Conservation (phyloP, 1,140 invertebrate species). For the Aphaenogaster ashmeadi region DNA sequence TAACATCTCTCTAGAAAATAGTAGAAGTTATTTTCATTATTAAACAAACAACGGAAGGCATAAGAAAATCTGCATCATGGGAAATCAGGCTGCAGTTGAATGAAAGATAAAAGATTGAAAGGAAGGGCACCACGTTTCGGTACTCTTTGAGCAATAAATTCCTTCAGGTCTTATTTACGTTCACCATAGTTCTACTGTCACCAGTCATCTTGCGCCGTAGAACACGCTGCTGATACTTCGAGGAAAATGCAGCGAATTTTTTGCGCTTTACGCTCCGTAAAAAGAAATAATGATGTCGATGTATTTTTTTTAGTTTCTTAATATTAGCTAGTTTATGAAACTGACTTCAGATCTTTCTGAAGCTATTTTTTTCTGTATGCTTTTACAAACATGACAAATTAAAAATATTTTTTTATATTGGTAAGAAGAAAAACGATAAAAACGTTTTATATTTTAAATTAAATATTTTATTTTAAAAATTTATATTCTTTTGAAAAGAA, state of each 20-base stretch:
- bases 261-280: conserved; percentile 7
- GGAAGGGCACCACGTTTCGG: conserved; percentile 19
- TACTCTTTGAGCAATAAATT: conserved; percentile 57
- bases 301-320: not conserved
- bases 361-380: not conserved
- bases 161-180: conserved; percentile 23
- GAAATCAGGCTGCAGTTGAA: not conserved
- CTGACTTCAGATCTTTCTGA: not conserved
- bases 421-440: not conserved
- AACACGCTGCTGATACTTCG: conserved; percentile 41
- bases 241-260: conserved; percentile 20
- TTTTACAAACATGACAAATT: not conserved
- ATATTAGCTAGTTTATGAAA: not conserved
- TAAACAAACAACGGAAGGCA: not conserved
- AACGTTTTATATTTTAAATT: not conserved
- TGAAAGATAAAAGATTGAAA: conserved; percentile 25
- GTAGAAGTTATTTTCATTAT: not conserved
- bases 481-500: conserved; percentile 10
- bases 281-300: conserved; percentile 8
- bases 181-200: conserved; percentile 55
- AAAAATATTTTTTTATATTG: not conserved
- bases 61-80: not conserved
- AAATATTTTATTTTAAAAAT: not conserved
- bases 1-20: not conserved
- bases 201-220: conserved; percentile 42